phyloP scores from a whole-genome alignment of 1,140 invertebrate genomes.

The Aphaenogaster ashmeadi region DNA sequence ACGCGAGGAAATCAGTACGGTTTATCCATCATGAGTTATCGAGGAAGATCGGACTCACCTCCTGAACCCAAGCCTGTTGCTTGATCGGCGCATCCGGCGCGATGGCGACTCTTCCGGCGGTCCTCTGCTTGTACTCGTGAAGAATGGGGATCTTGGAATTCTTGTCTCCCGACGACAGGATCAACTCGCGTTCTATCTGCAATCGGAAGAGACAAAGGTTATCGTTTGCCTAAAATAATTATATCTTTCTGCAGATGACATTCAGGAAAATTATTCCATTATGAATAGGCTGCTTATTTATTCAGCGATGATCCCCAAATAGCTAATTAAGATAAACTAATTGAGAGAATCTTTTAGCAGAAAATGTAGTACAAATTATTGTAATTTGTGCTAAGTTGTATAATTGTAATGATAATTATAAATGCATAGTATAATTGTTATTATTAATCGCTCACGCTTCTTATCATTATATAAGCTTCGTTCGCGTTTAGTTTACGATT shows the following conservation, averaged over 20 bases:
- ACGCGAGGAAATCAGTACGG: neutral
- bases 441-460: neutral
- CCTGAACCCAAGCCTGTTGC: slow-evolving; percentile 88
- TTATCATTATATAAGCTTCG: neutral
- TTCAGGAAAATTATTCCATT: neutral
- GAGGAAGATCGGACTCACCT: slow-evolving; percentile 79
- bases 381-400: neutral
- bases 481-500: neutral
- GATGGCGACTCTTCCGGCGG: slow-evolving; percentile 88
- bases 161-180: slow-evolving; percentile 91
- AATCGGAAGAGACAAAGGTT: slow-evolving; percentile 50
- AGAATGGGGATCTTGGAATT: slow-evolving; percentile 92
- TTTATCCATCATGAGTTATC: slow-evolving; percentile 34
- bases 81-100: slow-evolving; percentile 92
- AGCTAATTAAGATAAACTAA: neutral
- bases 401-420: no score
- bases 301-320: neutral
- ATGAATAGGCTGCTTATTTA: neutral
- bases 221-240: neutral
- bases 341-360: neutral
- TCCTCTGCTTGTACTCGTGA: slow-evolving; percentile 90
- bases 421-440: neutral
- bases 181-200: slow-evolving; percentile 92
- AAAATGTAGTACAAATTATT: neutral
- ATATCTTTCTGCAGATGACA: neutral